phyloP scores from a whole-genome alignment of 2,113 vertebrate genomes.

The Cynopterus brachyotis region DNA sequence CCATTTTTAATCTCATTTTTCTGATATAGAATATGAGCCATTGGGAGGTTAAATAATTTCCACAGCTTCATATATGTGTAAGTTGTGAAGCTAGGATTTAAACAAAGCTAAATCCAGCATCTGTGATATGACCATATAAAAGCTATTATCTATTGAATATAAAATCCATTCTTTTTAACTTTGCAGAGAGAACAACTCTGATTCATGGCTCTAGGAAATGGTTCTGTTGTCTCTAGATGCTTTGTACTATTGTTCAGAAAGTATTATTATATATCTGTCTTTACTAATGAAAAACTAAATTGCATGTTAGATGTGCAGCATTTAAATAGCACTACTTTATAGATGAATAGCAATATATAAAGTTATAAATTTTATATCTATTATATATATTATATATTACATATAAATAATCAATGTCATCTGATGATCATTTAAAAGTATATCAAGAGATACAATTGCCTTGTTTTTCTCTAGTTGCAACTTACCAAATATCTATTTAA shows the following conservation, averaged over 20 bases:
- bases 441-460: not conserved
- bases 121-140: not conserved
- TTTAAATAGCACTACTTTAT: not conserved
- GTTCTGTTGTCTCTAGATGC: not conserved
- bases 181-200: not conserved
- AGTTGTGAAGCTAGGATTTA: not conserved
- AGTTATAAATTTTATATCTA: not conserved
- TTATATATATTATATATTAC: no score
- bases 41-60: not conserved
- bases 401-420: no score
- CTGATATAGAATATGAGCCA: not conserved
- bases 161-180: not conserved
- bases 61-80: not conserved
- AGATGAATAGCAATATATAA: not conserved
- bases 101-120: not conserved
- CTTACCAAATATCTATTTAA: not conserved
- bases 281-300: not conserved
- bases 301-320: not conserved
- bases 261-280: not conserved
- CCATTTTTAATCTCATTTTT: not conserved
- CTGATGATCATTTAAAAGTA: not conserved
- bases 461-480: not conserved
- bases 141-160: not conserved
- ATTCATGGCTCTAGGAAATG: not conserved
- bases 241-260: not conserved